Evolutionary conservation across 1,140 invertebrate species (phyloP), one percentile per base, ranked within the genome.

Genomic region (Caerostris darwini): DNA sequence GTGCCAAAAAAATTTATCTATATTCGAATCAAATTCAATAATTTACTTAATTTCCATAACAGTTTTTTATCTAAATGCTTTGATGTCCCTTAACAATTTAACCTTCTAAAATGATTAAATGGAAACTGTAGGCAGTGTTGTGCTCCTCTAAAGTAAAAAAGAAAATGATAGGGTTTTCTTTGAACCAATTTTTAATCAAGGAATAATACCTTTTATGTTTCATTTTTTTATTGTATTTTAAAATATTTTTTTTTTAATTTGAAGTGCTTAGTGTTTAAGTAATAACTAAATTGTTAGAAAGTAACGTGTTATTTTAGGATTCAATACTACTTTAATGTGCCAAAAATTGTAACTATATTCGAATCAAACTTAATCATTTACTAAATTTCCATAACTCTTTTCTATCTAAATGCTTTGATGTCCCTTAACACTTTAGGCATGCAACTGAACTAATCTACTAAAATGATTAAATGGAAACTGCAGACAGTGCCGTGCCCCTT

Each of bases 321-420:
- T n/a, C n/a, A n/a, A n/a, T n/a, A n/a, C n/a, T n/a, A n/a, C n/a
- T n/a, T n/a, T n/a, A n/a, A n/a, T n/a, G n/a, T n/a, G n/a, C n/a
- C n/a, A n/a, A n/a, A n/a, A n/a, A n/a, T n/a, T n/a, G n/a, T n/a
- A n/a, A n/a, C n/a, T n/a, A n/a, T n/a, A n/a, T 90, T 90, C 67
- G 67, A 19, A 67, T 67, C 56, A 71, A 71, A 71, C 88, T 90
- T 90, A 90, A 90, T 90, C 88, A 77, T 90, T 71, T 56, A 77
- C 57, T 53, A 71, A 90, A 90, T 90, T 90, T 90, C 88, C 88
- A 90, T 90, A 90, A 90, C 67, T 90, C 88, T 71, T 85, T 90
- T 61, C 56, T 54, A 67, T 90, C 56, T 56, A 71, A 71, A 71
- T 61, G 59, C 61, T 57, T 17, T 88, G n/a, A 88, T 57, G 86